Base-by-base conservation (phyloP, 2,113 vertebrate genomes). In the Sinocyclocheilus anophthalmus region DNA sequence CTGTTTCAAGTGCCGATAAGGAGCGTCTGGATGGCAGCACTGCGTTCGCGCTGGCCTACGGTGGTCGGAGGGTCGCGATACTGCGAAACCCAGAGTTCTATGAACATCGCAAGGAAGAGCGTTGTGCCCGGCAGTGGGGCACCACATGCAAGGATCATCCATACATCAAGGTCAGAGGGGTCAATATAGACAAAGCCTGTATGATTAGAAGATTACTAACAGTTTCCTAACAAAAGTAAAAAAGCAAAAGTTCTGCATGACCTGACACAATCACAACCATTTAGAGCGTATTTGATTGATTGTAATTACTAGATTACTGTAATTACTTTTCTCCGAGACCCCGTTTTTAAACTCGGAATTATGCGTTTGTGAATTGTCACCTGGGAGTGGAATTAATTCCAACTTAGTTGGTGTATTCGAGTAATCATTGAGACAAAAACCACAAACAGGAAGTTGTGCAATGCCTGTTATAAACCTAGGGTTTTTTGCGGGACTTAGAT, bases 41-140 rank as follows among this genome's bases (percentile, higher is more conserved):
- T 0, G 98, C 98, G 0, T 90, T 99, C 39, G 96, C 97, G 0
- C 88, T 99, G 89, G 89, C 96, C 16, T 99, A 96, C 0, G 95
- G 95, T 75, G 96, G 97, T 12, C 86, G 88, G 26, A 95, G 97
- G 0, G 97, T 99, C 65, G 98, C 98, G 83, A 98, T 99, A 88
- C 96, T 99, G 3, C 97, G 98, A 33, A 98, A 99, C 87, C 98
- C 97, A 0, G 98, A 99, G 85, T 99, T 99, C 91, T 99, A 96
- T 0, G 96, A 97, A 84, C 98, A 99, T 88, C 94, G 97, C 90
- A 99, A 99, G 85, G 98, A 99, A 87, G 98, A 99, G 37, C 97
- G 98, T 33, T 99, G 97, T 83, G 97, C 98, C 63, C 94, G 98
- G 57, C 97, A 99, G 67, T 99, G 98, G 98, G 98, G 98, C 59